Conservation (phyloP, 2,888 invertebrate genomes). For the Penaeus monodon region DNA sequence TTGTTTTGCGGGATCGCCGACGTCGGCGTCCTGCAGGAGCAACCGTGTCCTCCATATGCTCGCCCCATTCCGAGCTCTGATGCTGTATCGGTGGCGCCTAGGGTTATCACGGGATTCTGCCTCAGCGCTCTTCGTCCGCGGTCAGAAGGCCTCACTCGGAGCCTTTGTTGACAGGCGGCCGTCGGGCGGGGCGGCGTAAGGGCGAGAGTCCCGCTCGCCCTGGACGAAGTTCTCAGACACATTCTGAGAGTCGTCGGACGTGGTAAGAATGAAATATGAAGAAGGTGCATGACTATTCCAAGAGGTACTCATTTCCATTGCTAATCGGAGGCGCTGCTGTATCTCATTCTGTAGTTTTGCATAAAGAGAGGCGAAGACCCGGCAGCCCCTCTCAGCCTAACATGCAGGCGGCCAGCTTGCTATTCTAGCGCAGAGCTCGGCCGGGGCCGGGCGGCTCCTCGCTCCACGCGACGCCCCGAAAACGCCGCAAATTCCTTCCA, state of each 20-base stretch:
- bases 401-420: constrained; percentile 46
- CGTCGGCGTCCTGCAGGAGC: constrained; percentile 18
- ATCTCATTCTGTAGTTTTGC: constrained; percentile 65
- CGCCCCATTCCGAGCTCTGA: constrained; percentile 36
- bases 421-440: constrained; percentile 42
- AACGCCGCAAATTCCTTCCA: neutral
- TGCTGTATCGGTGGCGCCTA: constrained; percentile 60
- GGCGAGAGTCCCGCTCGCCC: constrained; percentile 10
- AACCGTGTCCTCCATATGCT: constrained; percentile 21
- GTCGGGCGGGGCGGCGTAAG: constrained; percentile 15
- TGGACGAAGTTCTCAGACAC: constrained; percentile 18
- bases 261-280: constrained; percentile 61
- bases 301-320: constrained; percentile 64
- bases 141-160: constrained; percentile 9
- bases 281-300: constrained; percentile 65
- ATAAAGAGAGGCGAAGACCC: constrained; percentile 60
- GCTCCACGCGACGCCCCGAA: neutral
- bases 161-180: constrained; percentile 9
- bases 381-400: constrained; percentile 29
- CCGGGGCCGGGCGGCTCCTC: constrained; percentile 34
- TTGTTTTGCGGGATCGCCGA: too few species aligned
- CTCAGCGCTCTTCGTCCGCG: constrained; percentile 32
- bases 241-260: constrained; percentile 24
- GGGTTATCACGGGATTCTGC: constrained; percentile 56
- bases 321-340: constrained; percentile 62